Base-by-base conservation (phyloP, 92 coral and sea anemone species). In the Palythoa grandiflora region DNA sequence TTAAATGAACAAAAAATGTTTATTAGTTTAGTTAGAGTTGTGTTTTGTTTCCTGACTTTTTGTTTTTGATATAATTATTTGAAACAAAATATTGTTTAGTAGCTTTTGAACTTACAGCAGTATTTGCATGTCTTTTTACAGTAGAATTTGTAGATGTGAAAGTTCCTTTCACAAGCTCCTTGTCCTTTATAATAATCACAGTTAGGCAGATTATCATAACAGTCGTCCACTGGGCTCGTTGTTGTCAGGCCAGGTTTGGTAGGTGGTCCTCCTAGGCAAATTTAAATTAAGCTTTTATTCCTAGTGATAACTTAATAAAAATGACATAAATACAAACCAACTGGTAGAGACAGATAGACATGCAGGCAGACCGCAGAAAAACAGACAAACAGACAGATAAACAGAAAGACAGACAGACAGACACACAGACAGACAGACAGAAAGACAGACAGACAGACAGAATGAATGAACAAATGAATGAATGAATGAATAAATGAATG, bases 101-200 rank as follows among this genome's bases (percentile, higher is more conserved):
- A 4, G 50, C 6, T 44, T 2, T 14, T 17, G 10, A 11, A 78
- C 83, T 78, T 38, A 78, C 83, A 2, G 50, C 83, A 78, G 50
- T 12, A 38, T 9, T 57, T 4, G 66, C 83, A 78, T 16, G 83
- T 78, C 68, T 13, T 78, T 37, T 6, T 6, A 71, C 83, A 78
- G 71, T 78, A 37, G 21, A 50, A 36, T 8, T 21, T 28, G 13
- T 37, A 12, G 68, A 78, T 78, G 28, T 10, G 0, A 1, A 1
- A 9, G 16, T 78, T 78, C 20, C 15, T 28, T 14, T 3, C 8
- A 2, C 83, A 57, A 28, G 6, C 39, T 11, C 17, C 39, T 3
- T 17, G 9, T 3, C 38, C 0, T 63, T 63, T 63, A 8, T 63
- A 63, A 35, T 2, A 8, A 5, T 36, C 50, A 38, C 83, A 78